Conservation (phyloP, 2,797 vertebrate species). For the Sebastes trivittatus region DNA sequence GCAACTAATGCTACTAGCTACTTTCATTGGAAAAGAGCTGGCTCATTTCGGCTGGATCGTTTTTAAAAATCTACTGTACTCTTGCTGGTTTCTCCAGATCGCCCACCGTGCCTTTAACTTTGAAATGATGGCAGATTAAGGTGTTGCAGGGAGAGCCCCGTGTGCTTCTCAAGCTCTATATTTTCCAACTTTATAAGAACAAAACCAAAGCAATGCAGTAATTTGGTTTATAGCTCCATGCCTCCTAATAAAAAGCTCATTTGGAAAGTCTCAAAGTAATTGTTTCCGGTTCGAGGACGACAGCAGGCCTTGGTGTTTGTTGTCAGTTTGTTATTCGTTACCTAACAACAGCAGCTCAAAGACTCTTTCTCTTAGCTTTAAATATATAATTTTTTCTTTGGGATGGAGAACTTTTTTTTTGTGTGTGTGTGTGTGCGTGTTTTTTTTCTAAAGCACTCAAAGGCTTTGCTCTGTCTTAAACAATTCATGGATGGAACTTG, state of each 20-base stretch:
- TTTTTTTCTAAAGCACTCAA: conserved; percentile 44
- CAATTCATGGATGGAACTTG: conserved; percentile 75
- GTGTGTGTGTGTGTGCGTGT: neutral
- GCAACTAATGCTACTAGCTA: too few relatives aligned
- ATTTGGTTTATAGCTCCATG: conserved; percentile 68
- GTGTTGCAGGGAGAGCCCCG: conserved; percentile 14
- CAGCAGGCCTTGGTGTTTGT: conserved; percentile 58
- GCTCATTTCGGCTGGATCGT: too few relatives aligned
- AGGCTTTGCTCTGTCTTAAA: conserved; percentile 74
- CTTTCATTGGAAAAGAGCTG: too few relatives aligned
- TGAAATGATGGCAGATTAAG: conserved; percentile 26
- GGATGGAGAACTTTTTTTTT: conserved; percentile 2
- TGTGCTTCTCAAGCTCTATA: conserved; percentile 11
- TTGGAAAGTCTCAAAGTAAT: conserved; percentile 78
- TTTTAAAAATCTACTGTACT: too few relatives aligned
- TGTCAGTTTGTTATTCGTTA: conserved; percentile 69
- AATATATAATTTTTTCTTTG: conserved; percentile 45
- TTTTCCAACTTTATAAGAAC: conserved; percentile 61
- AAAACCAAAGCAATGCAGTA: conserved; percentile 62
- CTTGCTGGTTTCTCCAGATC: too few relatives aligned
- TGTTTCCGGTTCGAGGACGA: conserved; percentile 67
- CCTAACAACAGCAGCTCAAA: conserved; percentile 74
- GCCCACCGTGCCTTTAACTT: neutral
- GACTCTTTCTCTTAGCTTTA: conserved; percentile 53
- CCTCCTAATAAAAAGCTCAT: conserved; percentile 73